Conservation (phyloP, 2,113 vertebrate genomes). For the Hystrix brachyura region DNA sequence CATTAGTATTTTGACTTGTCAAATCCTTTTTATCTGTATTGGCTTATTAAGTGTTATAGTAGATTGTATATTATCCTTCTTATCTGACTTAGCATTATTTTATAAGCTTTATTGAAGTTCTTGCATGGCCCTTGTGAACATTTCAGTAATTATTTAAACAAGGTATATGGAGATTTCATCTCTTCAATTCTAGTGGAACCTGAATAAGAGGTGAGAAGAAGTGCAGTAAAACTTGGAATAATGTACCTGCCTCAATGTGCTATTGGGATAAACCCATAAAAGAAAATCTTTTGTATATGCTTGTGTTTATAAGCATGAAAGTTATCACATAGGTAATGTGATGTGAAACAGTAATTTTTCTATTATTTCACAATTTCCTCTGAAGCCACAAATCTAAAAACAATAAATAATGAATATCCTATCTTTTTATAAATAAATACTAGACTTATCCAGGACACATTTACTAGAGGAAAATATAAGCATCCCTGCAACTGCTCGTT, state of each 20-base stretch:
- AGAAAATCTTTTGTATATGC: not conserved
- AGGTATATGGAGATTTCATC: not conserved
- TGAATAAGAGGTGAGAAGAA: not conserved
- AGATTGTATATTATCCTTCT: not conserved
- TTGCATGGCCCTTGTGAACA: not conserved
- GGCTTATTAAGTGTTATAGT: constrained; percentile 1
- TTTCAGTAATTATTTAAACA: not conserved
- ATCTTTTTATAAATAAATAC: not conserved
- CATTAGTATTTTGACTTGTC: not conserved
- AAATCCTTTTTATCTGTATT: not conserved
- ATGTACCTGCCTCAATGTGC: not conserved
- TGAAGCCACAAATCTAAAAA: not conserved
- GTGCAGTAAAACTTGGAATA: not conserved
- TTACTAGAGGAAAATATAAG: not conserved
- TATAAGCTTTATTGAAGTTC: constrained; percentile 28
- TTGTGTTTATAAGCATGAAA: not conserved
- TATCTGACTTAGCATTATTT: constrained; percentile 22
- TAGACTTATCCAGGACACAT: not conserved
- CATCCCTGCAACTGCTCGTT: not conserved
- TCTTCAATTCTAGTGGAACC: not conserved
- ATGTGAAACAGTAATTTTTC: not conserved
- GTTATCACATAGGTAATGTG: not conserved
- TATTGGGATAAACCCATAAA: not conserved
- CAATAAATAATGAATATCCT: not conserved
- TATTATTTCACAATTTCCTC: not conserved